Evolutionary conservation across 2,888 invertebrate genomes (phyloP).

Genomic region (Endotricha flammealis): DNA sequence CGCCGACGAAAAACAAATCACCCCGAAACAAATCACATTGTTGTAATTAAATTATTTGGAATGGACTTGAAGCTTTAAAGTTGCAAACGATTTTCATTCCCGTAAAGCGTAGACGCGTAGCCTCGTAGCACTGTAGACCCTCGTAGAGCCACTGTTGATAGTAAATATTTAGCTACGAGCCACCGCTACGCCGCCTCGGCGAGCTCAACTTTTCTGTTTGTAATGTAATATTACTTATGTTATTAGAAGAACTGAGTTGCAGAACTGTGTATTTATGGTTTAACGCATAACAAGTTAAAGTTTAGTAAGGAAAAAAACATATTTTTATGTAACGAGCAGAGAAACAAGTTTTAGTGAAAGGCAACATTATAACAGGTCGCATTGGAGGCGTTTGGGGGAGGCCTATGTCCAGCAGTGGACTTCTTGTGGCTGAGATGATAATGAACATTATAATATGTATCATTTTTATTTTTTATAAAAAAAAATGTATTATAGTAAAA

Average conservation of each 20-base stretch:
- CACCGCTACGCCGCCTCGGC: constrained; percentile 16
- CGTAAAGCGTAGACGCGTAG: constrained; percentile 11
- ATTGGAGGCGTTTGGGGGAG: too few relatives aligned
- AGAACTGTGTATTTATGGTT: not conserved
- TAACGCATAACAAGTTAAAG: too few relatives aligned
- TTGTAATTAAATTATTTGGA: constrained; percentile 1
- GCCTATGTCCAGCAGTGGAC: too few relatives aligned
- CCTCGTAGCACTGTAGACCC: constrained; percentile 19
- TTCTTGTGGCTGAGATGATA: too few relatives aligned
- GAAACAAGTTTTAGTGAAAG: too few relatives aligned
- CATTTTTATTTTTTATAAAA: too few relatives aligned
- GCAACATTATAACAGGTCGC: too few relatives aligned
- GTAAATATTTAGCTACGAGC: constrained; percentile 33
- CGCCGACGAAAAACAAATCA: not conserved
- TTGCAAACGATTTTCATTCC: constrained; percentile 15
- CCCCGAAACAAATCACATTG: not conserved
- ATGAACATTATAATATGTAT: too few relatives aligned
- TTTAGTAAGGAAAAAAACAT: too few relatives aligned
- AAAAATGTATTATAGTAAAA: too few relatives aligned
- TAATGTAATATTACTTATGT: not conserved
- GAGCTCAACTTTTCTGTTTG: not conserved
- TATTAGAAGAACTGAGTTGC: not conserved
- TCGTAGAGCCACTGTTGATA: constrained; percentile 31
- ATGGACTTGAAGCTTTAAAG: constrained; percentile 4
- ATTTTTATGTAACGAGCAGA: too few relatives aligned